These are phyloP conservation scores for Laticauda colubrina DNA, from an alignment of 2,113 vertebrate genomes.

Conservation along the genomic window DNA sequence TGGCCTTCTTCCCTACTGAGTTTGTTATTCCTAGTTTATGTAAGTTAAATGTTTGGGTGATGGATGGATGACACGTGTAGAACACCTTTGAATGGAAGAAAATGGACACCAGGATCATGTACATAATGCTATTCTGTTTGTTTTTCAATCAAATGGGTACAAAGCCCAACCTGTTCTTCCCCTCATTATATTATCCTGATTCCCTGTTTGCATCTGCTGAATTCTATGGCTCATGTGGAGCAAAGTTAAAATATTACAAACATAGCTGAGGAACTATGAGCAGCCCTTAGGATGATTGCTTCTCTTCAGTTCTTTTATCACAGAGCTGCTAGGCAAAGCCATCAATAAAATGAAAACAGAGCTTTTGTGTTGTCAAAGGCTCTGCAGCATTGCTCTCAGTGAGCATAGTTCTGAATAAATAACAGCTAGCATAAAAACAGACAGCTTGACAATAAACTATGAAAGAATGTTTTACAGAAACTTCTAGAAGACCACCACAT, in stretches of 20 bases:
- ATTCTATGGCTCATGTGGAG: not conserved
- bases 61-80: not conserved
- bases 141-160: not conserved
- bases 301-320: not conserved
- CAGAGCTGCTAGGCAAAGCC: not conserved
- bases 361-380: not conserved
- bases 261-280: not conserved
- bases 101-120: not conserved
- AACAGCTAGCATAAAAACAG: not conserved
- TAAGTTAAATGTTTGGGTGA: not conserved
- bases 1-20: not conserved
- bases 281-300: not conserved
- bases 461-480: constrained; percentile 2
- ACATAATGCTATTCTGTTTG: not conserved
- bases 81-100: not conserved
- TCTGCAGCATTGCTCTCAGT: not conserved
- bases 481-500: not conserved
- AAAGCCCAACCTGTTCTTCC: not conserved
- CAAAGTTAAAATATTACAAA: not conserved
- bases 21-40: not conserved
- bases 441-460: not conserved
- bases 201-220: not conserved
- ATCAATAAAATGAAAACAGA: not conserved
- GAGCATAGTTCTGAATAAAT: constrained; percentile 1
- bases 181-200: not conserved